Evolutionary conservation across 2,113 vertebrate genomes (phyloP), one percentile per base, ranked within the genome.

Genomic region (Budorcas taxicolor): DNA sequence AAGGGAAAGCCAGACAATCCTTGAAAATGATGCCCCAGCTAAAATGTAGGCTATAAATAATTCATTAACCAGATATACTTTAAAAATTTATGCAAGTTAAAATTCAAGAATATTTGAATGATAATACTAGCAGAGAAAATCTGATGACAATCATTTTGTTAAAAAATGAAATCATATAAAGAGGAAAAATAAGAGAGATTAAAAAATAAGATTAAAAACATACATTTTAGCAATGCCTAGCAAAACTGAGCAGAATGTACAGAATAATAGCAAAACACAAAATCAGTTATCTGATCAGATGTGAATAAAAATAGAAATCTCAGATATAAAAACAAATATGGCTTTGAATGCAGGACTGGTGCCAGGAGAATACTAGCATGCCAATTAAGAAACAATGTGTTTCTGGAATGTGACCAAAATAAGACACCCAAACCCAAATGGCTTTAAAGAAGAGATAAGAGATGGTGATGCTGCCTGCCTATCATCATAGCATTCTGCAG

Each of bases 61-160:
- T 97, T 97, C 93, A 98, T 96, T 91, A 86, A 36, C 71, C 78
- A 97, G 74, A 78, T 95, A 93, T 71, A 94, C 83, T 96, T 97
- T 76, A 93, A 97, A 97, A 95, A 93, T 95, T 96, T 93, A 97
- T 97, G 82, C 52, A 97, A 84, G 91, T 97, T 97, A 91, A 97
- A 97, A 98, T 97, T 97, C 96, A 96, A 87, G 96, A 95, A 96
- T 96, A 97, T 98, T 97, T 95, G 95, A 97, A 98, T 97, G 95
- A 96, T 93, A 98, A 98, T 95, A 47, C 94, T 47, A 87, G 62
- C 55, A 78, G 82, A 91, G 74, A 97, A 91, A 94, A 97, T 97
- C 96, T 87, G 94, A 91, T 91, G 96, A 95, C 91, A 96, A 96
- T 97, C 87, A 3, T 97, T 97, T 93, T 95, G 57, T 85, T 96